Evolutionary conservation across 2,888 invertebrate genomes (phyloP).

Genomic region (Conchocele bisecta): DNA sequence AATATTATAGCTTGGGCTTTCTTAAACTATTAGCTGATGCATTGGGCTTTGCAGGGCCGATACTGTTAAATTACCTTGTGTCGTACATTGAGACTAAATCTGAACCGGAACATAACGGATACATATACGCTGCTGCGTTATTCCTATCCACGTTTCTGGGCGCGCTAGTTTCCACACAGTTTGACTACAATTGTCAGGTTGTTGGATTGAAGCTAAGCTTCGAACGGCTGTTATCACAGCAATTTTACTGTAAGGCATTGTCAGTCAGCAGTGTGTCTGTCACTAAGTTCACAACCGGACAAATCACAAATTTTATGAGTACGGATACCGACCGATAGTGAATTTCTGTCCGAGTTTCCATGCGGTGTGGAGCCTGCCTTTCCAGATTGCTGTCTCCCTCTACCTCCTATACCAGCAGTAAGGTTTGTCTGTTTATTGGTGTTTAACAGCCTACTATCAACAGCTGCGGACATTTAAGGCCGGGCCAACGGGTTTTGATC

Average conservation of each 20-base stretch:
- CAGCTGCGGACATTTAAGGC: too few relatives aligned
- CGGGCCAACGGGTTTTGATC: too few relatives aligned
- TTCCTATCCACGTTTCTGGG: conserved; percentile 88
- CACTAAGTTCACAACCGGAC: conserved; percentile 86
- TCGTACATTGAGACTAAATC: conserved; percentile 89
- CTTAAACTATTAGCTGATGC: conserved; percentile 91
- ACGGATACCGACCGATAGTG: conserved; percentile 97
- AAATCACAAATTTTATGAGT: conserved; percentile 98
- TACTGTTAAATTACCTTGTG: conserved; percentile 92
- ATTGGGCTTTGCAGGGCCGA: conserved; percentile 93
- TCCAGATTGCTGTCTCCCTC: conserved; percentile 84
- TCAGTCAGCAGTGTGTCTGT: conserved; percentile 83
- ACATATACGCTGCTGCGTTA: conserved; percentile 86
- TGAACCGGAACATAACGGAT: conserved; percentile 85
- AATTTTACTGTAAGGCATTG: conserved; percentile 90
- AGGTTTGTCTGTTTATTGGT: too few relatives aligned
- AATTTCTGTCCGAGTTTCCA: conserved; percentile 98
- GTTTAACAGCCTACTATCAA: too few relatives aligned
- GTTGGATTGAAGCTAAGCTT: conserved; percentile 94
- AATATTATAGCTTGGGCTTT: conserved; percentile 79
- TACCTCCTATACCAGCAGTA: conserved; percentile 70
- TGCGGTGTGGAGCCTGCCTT: conserved; percentile 97
- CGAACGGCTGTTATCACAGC: conserved; percentile 91
- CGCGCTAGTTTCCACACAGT: conserved; percentile 93
- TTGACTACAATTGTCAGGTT: conserved; percentile 90